phyloP scores from a whole-genome alignment of 1,140 invertebrate genomes.

The Zaprionus capensis region DNA sequence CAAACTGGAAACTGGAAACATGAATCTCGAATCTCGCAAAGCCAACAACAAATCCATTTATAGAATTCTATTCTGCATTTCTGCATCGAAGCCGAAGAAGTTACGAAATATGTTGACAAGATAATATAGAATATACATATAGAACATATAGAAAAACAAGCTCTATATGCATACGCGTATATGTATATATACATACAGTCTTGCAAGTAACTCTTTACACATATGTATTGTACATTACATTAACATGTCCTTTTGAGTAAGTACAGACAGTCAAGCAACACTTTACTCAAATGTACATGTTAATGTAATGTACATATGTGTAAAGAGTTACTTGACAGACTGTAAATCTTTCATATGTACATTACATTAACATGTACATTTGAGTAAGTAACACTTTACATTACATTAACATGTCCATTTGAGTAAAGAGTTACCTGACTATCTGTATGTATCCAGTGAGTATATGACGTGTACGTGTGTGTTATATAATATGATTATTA shows the following conservation, averaged over 20 bases:
- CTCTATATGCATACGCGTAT: background rate
- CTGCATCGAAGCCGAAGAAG: constrained; percentile 27
- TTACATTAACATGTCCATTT: too few species aligned
- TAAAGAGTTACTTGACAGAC: too few species aligned
- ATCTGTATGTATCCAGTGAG: background rate
- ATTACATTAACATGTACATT: too few species aligned
- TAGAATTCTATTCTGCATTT: constrained; percentile 31
- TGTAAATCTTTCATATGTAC: too few species aligned
- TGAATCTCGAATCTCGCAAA: constrained; percentile 20
- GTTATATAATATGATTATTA: constrained; percentile 12
- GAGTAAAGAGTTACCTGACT: too few species aligned
- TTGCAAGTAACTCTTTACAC: too few species aligned
- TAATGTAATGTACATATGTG: too few species aligned
- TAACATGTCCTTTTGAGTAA: too few species aligned
- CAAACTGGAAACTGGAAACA: constrained; percentile 12
- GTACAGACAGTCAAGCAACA: too few species aligned
- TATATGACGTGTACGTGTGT: constrained; percentile 18
- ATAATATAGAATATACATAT: constrained; percentile 15
- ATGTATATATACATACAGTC: background rate
- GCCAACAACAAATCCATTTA: constrained; percentile 18
- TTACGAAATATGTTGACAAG: constrained; percentile 39
- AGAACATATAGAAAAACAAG: constrained; percentile 7
- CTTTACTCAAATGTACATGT: too few species aligned
- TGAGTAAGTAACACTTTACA: too few species aligned
- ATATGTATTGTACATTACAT: too few species aligned